Conservation (phyloP, 2,888 invertebrate genomes). For the Synergus itoensis region DNA sequence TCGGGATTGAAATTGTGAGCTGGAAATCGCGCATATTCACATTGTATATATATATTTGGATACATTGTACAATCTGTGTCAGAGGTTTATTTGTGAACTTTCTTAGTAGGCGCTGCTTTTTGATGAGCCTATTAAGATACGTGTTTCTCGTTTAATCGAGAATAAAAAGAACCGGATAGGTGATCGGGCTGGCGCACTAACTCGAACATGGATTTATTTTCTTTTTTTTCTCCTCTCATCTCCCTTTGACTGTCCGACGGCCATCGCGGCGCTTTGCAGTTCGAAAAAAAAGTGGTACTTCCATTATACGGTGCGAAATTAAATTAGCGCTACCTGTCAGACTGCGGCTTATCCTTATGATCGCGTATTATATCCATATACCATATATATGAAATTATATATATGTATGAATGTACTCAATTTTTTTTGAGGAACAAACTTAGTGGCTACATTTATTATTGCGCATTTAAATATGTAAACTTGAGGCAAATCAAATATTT, state of each 20-base stretch:
- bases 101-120: conserved; percentile 10
- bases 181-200: conserved; percentile 9
- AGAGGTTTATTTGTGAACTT: conserved; percentile 24
- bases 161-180: conserved; percentile 1
- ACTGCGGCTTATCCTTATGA: not conserved
- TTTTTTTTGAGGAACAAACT: not conserved
- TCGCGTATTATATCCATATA: not conserved
- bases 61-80: conserved; percentile 35
- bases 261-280: not conserved
- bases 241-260: not conserved
- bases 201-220: not conserved
- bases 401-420: not conserved
- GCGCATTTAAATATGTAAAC: too few relatives aligned
- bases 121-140: conserved; percentile 37
- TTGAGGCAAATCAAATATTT: too few relatives aligned
- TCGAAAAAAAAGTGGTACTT: conserved; percentile 5
- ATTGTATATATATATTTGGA: conserved; percentile 29
- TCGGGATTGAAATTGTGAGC: conserved; percentile 17
- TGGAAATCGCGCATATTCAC: conserved; percentile 15
- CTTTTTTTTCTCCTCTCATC: conserved; percentile 2
- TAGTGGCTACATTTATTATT: not conserved
- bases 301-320: conserved; percentile 20
- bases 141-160: conserved; percentile 25
- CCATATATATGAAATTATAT: too few relatives aligned
- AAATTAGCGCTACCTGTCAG: conserved; percentile 13